These are phyloP conservation scores for Drosophila busckii DNA, from an alignment of 1,140 invertebrate genomes.

Conservation along the genomic window DNA sequence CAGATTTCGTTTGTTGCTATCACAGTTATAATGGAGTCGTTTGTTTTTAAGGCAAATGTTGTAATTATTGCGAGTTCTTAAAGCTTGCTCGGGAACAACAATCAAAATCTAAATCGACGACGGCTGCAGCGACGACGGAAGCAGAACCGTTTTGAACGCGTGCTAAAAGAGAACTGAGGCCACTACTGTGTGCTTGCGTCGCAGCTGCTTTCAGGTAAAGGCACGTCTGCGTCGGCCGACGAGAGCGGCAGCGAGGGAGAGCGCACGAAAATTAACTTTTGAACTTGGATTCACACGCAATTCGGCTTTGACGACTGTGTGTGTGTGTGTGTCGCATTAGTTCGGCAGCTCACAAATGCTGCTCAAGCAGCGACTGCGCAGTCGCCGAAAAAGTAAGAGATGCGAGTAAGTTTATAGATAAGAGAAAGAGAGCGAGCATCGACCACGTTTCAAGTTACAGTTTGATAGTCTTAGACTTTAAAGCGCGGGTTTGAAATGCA, in stretches of 20 bases:
- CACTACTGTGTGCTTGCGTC: constrained; percentile 43
- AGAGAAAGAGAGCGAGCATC: too few species aligned
- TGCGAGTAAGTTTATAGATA: too few species aligned
- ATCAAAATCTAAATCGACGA: constrained; percentile 22
- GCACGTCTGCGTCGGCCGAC: background rate
- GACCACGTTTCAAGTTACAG: constrained; percentile 23
- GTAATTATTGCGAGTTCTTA: constrained; percentile 26
- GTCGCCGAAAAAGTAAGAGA: background rate
- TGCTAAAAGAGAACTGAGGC: constrained; percentile 59
- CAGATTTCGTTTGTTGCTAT: constrained; percentile 37
- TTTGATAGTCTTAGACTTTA: constrained; percentile 7
- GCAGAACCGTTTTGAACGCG: constrained; percentile 56
- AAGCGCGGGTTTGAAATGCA: background rate
- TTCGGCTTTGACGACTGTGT: background rate
- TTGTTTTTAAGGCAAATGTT: constrained; percentile 12
- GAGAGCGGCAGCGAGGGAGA: constrained; percentile 6
- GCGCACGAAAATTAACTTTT: constrained; percentile 40
- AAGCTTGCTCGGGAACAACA: constrained; percentile 37
- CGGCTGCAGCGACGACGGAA: constrained; percentile 17
- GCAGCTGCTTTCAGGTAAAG: constrained; percentile 41
- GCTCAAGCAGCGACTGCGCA: constrained; percentile 6
- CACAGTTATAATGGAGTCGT: constrained; percentile 38
- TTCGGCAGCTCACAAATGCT: constrained; percentile 24
- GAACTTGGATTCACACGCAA: constrained; percentile 62
- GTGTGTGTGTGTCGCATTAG: constrained; percentile 32